A percentile compares a stretch with the other conserved stretches of the same genome.
These are phyloP conservation scores for Tillus elongatus DNA, from an alignment of 2,888 invertebrate species.

Conservation along the genomic window DNA sequence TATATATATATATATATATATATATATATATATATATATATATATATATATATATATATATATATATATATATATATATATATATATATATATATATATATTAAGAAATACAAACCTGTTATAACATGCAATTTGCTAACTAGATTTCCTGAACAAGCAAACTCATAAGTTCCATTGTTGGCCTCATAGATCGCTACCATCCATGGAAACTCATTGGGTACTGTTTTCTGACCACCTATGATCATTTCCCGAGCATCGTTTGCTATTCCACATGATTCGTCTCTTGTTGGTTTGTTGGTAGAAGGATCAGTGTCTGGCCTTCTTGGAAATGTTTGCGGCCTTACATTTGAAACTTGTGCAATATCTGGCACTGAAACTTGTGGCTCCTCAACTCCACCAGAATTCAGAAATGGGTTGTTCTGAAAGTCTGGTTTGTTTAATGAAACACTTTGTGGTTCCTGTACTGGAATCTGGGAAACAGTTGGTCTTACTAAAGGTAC, in stretches of 20 bases:
- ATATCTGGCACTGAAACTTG: too few species aligned
- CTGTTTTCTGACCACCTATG: conserved; percentile 24
- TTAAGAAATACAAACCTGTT: conserved; percentile 31
- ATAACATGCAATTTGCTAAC: conserved; percentile 31
- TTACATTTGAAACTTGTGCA: too few species aligned
- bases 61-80: conserved; percentile 7
- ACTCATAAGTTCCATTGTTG: conserved; percentile 27
- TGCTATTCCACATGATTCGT: conserved; percentile 23
- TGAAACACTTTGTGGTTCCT: too few species aligned
- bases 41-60: conserved; percentile 7
- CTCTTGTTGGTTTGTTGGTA: conserved; percentile 4
- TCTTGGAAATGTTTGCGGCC: too few species aligned
- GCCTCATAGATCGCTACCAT: conserved; percentile 28
- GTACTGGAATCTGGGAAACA: too few species aligned
- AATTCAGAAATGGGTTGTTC: too few species aligned
- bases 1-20: conserved; percentile 7
- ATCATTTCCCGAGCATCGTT: conserved; percentile 25
- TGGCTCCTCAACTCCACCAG: too few species aligned
- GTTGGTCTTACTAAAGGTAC: too few species aligned
- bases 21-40: conserved; percentile 7
- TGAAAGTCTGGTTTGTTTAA: too few species aligned
- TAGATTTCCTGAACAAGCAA: conserved; percentile 34
- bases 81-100: conserved; percentile 5
- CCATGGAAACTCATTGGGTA: conserved; percentile 32
- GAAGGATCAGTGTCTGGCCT: not conserved